Percentiles rank a stretch among this genome's conserved stretches.
phyloP scores from a whole-genome alignment of 2,888 invertebrate genomes.

The Hermaeophaga mercurialis region DNA sequence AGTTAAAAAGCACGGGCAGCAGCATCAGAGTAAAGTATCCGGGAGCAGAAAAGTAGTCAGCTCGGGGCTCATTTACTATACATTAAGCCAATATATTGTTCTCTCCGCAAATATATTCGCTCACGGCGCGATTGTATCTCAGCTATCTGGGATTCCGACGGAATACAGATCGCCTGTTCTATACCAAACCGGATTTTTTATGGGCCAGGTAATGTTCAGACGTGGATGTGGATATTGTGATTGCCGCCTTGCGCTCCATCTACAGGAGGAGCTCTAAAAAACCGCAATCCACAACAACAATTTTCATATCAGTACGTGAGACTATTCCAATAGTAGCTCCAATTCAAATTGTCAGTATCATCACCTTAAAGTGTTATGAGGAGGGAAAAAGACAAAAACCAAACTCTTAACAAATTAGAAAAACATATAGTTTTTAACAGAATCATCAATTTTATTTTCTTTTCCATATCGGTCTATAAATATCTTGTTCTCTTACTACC shows the following conservation, averaged over 20 bases:
- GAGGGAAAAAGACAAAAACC: no score
- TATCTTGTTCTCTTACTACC: no score
- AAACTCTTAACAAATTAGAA: no score
- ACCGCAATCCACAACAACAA: no score
- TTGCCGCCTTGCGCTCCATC: constrained; percentile 45
- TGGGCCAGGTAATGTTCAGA: constrained; percentile 55
- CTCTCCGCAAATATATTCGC: constrained; percentile 52
- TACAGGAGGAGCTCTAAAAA: no score
- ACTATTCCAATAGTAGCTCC: no score
- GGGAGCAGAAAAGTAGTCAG: constrained; percentile 37
- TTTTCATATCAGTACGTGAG: no score
- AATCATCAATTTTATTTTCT: no score
- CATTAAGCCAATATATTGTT: constrained; percentile 53
- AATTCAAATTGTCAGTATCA: no score
- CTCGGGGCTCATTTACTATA: constrained; percentile 50
- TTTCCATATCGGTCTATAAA: no score
- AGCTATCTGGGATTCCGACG: constrained; percentile 51
- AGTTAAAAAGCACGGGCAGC: constrained; percentile 18
- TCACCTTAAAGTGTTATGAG: no score
- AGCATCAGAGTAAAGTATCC: constrained; percentile 21
- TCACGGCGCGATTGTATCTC: constrained; percentile 52
- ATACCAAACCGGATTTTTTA: constrained; percentile 52
- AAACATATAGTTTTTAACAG: no score
- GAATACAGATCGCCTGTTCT: constrained; percentile 54
- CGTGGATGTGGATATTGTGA: constrained; percentile 47